Evolutionary conservation across 30 jellyfish, hydroid and myxozoan species (phyloP).

Genomic region (Sanderia malayensis): DNA sequence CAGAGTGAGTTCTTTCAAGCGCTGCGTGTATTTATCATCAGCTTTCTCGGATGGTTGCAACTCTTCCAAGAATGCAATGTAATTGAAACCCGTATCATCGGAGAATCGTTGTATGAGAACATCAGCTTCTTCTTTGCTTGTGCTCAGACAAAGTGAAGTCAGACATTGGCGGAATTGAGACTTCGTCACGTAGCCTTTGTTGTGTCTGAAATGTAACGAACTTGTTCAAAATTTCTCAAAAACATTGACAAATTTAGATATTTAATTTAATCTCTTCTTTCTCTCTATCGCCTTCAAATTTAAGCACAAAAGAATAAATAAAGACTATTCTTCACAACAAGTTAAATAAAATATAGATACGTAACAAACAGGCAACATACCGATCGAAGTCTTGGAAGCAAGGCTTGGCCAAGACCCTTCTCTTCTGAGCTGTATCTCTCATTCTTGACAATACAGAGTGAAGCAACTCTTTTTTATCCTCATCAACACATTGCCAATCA

Average conservation of each 20-base stretch:
- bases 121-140: constrained; percentile 63
- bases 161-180: constrained; percentile 91
- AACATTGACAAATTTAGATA: no score
- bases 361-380: no score
- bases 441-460: constrained; percentile 66
- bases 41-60: constrained; percentile 83
- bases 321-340: no score
- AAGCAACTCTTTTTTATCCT: constrained; percentile 33
- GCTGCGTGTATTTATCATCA: constrained; percentile 59
- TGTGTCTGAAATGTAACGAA: constrained; percentile 66
- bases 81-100: constrained; percentile 92
- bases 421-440: constrained; percentile 68
- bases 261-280: no score
- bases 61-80: constrained; percentile 68
- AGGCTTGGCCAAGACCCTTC: constrained; percentile 90
- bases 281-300: no score
- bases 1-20: constrained; percentile 69
- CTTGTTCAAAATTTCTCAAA: no score
- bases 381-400: constrained; percentile 95
- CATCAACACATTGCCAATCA: constrained; percentile 59
- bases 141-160: constrained; percentile 57
- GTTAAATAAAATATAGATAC: no score
- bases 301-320: no score
- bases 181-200: constrained; percentile 86
- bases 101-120: constrained; percentile 63